These are phyloP conservation scores for Apostichopus japonicus DNA, from an alignment of 35 echinoderm and acorn worm species.

Conservation along the genomic window DNA sequence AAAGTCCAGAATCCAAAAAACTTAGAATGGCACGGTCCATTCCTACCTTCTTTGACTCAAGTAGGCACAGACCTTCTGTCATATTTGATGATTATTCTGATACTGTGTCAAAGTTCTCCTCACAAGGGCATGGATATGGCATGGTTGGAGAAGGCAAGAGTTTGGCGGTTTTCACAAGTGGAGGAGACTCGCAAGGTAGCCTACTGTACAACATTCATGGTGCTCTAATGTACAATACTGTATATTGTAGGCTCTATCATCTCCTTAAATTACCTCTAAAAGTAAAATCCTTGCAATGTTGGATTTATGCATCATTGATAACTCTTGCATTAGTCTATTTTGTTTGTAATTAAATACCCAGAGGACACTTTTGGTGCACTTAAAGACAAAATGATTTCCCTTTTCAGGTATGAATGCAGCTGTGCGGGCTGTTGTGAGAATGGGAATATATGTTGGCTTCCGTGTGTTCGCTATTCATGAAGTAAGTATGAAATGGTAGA, in stretches of 20 bases:
- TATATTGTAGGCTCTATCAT: no score
- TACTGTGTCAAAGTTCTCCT: constrained; percentile 78
- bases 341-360: no score
- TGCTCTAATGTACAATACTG: no score
- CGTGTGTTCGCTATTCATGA: constrained; percentile 95
- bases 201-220: no score
- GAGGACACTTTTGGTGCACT: no score
- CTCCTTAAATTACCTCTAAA: no score
- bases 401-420: constrained; percentile 97
- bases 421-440: constrained; percentile 84
- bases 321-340: no score
- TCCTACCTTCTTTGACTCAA: constrained; percentile 25
- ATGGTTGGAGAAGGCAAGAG: constrained; percentile 89
- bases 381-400: background rate
- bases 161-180: constrained; percentile 94
- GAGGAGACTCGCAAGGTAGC: constrained; percentile 96
- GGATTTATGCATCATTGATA: no score
- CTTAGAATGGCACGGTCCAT: constrained; percentile 27
- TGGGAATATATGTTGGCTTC: constrained; percentile 99
- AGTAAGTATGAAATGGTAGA: constrained; percentile 53
- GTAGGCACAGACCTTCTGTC: background rate
- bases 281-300: no score
- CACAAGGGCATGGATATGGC: constrained; percentile 76
- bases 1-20: constrained; percentile 4
- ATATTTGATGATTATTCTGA: constrained; percentile 58